These are phyloP conservation scores for Columba janthina DNA, from an alignment of 2,113 vertebrate genomes.

Conservation along the genomic window DNA sequence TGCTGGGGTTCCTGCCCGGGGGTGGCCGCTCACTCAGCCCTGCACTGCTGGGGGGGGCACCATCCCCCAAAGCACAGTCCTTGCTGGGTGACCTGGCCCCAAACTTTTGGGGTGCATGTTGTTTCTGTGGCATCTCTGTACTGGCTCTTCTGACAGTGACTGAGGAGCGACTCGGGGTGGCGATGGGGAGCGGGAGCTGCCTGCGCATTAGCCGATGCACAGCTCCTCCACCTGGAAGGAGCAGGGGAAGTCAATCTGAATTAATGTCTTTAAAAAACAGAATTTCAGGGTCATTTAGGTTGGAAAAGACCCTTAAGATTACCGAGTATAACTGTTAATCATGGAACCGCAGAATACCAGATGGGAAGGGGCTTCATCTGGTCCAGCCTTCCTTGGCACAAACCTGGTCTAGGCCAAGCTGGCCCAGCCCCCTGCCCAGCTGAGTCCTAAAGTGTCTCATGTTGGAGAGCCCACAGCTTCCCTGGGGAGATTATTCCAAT, in stretches of 20 bases:
- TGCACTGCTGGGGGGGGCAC: rapidly evolving
- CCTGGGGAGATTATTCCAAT: no score
- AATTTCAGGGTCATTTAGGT: rapidly evolving
- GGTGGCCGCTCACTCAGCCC: background rate
- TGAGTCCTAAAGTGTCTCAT: no score
- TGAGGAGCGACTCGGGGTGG: rapidly evolving
- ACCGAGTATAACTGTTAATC: background rate
- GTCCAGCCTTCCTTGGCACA: no score
- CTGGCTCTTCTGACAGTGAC: background rate
- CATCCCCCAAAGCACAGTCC: rapidly evolving
- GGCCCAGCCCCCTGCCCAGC: no score
- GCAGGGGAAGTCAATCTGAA: rapidly evolving
- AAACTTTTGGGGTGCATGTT: rapidly evolving
- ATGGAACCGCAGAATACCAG: no score
- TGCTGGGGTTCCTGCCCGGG: rapidly evolving
- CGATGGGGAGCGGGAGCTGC: rapidly evolving
- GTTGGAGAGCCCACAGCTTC: no score
- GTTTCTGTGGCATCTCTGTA: background rate
- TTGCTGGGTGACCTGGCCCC: background rate
- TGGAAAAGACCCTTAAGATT: background rate
- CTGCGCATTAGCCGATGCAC: rapidly evolving
- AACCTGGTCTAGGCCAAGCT: no score
- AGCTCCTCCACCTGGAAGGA: background rate
- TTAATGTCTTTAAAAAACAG: background rate
- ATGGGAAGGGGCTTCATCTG: no score